These are phyloP conservation scores for Andrena chrysosceles DNA, from an alignment of 2,888 invertebrate genomes.

Conservation along the genomic window DNA sequence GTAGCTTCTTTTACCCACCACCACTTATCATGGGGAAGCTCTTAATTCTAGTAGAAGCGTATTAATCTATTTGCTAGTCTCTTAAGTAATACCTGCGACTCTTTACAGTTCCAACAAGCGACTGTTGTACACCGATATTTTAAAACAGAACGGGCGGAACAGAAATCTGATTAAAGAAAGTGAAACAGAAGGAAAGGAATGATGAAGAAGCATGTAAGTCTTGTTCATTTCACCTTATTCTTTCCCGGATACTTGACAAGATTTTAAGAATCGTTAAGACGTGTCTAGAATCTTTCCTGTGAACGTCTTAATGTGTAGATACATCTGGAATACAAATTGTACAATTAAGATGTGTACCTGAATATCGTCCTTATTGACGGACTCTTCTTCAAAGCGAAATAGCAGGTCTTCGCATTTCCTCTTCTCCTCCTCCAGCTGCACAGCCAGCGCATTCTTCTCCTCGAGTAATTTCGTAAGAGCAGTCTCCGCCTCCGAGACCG, in stretches of 20 bases:
- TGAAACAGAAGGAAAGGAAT: slow-evolving; percentile 28
- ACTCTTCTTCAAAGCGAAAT: slow-evolving; percentile 96
- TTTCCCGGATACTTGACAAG: background rate
- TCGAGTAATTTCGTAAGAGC: slow-evolving; percentile 85
- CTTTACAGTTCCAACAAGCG: slow-evolving; percentile 21
- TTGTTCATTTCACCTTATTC: slow-evolving; percentile 4
- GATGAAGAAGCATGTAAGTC: background rate
- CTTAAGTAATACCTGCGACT: slow-evolving; percentile 24
- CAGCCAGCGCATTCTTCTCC: slow-evolving; percentile 85
- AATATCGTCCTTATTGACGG: slow-evolving; percentile 94
- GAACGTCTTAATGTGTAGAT: slow-evolving; percentile 10
- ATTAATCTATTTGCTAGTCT: slow-evolving; percentile 32
- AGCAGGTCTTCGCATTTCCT: slow-evolving; percentile 95
- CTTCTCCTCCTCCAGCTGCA: slow-evolving; percentile 91
- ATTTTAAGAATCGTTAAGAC: background rate
- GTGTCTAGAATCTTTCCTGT: background rate
- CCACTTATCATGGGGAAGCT: slow-evolving; percentile 40
- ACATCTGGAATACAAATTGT: slow-evolving; percentile 15
- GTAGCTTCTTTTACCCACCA: slow-evolving; percentile 43
- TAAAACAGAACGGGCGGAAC: slow-evolving; percentile 28
- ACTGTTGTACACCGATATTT: slow-evolving; percentile 3
- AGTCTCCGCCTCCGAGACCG: slow-evolving; percentile 87
- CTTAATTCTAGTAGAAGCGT: slow-evolving; percentile 37
- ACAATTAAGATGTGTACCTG: slow-evolving; percentile 87
- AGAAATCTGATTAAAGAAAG: slow-evolving; percentile 35